These are phyloP conservation scores for Erpornis zantholeuca DNA, from an alignment of 2,113 vertebrate genomes.

Conservation along the genomic window DNA sequence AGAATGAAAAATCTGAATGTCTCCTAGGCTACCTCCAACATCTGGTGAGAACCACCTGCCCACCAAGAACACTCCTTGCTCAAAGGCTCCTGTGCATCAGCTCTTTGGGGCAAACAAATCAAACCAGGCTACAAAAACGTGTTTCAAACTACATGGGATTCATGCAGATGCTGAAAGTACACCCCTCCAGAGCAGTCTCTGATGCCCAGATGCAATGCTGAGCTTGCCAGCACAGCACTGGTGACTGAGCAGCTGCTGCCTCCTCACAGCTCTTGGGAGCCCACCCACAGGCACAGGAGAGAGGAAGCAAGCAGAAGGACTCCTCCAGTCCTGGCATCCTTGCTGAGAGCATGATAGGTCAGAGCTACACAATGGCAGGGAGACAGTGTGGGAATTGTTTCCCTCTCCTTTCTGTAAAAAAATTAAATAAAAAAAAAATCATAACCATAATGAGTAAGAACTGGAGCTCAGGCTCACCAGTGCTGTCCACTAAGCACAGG, in stretches of 20 bases:
- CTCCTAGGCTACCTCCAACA: not conserved
- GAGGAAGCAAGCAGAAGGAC: not conserved
- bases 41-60: not conserved
- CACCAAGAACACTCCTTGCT: not conserved
- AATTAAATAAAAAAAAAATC: not conserved
- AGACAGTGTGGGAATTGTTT: not conserved
- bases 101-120: not conserved
- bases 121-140: not conserved
- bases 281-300: not conserved
- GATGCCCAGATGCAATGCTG: not conserved
- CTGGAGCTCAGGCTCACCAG: not conserved
- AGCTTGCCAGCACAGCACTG: not conserved
- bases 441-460: not conserved
- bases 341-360: not conserved
- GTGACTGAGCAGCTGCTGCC: not conserved
- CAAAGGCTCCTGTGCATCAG: fast-evolving
- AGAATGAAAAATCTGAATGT: not conserved
- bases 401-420: not conserved
- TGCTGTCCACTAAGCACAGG: not conserved
- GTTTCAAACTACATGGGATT: not conserved
- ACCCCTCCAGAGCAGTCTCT: not conserved
- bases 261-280: not conserved
- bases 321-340: not conserved
- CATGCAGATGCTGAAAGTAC: not conserved
- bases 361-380: not conserved